phyloP scores from a whole-genome alignment of 2,113 vertebrate species.

The Neoarius graeffei region DNA sequence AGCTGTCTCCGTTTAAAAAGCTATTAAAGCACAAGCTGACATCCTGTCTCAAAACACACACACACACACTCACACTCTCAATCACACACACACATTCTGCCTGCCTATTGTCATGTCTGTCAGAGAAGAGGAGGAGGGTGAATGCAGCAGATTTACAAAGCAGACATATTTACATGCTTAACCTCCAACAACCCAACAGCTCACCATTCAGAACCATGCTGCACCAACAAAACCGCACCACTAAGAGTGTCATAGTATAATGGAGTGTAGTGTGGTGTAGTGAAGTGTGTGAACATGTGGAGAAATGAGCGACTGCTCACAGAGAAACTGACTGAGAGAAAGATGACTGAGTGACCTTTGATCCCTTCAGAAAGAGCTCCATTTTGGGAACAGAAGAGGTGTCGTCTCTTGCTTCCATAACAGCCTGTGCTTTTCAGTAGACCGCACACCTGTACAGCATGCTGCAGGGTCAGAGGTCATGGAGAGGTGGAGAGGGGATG shows the following conservation, averaged over 20 bases:
- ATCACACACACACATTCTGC: slow-evolving; percentile 17
- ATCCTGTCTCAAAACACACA: slow-evolving; percentile 61
- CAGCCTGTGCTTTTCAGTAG: neutral
- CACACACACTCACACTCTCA: slow-evolving; percentile 36
- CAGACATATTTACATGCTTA: slow-evolving; percentile 43
- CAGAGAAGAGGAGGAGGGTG: slow-evolving; percentile 6
- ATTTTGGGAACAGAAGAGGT: slow-evolving; percentile 7
- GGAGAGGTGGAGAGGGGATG: slow-evolving; percentile 2
- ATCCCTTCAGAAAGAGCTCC: neutral
- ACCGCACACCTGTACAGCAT: slow-evolving; percentile 4
- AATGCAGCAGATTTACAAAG: slow-evolving; percentile 8
- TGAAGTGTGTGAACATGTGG: neutral
- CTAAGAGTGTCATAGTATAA: neutral
- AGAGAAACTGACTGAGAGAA: slow-evolving; percentile 14
- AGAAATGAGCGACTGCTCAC: slow-evolving; percentile 9
- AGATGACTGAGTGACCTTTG: slow-evolving; percentile 15
- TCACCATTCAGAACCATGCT: slow-evolving; percentile 4
- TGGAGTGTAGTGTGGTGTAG: slow-evolving; percentile 5
- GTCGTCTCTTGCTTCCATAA: neutral
- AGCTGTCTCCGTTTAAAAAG: slow-evolving; percentile 74
- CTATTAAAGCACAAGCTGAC: slow-evolving; percentile 70
- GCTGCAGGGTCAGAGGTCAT: neutral
- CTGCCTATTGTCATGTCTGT: slow-evolving; percentile 38
- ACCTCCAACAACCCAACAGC: slow-evolving; percentile 16
- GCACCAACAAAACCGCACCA: neutral